phyloP scores from a whole-genome alignment of 2,888 invertebrate species.

The Perdita meconis region DNA sequence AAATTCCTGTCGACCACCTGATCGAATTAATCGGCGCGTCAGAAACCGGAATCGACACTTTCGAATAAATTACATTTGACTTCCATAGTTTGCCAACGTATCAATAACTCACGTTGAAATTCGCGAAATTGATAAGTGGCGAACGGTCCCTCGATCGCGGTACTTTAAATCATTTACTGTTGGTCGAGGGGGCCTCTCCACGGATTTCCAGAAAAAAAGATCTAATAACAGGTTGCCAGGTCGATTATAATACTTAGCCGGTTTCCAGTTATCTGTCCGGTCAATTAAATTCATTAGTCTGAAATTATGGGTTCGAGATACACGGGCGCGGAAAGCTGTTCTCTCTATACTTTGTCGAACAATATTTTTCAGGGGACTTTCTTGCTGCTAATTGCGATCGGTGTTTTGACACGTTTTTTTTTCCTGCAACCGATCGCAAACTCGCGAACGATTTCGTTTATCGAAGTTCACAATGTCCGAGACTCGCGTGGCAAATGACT shows the following conservation, averaged over 20 bases:
- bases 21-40: slow-evolving; percentile 18
- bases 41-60: slow-evolving; percentile 6
- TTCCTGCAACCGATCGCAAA: background rate
- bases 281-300: slow-evolving; percentile 65
- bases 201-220: slow-evolving; percentile 3
- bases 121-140: slow-evolving; percentile 28
- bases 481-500: background rate
- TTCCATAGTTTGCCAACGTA: background rate
- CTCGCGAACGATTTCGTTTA: background rate
- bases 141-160: background rate
- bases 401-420: slow-evolving; percentile 5
- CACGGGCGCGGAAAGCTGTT: slow-evolving; percentile 11
- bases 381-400: slow-evolving; percentile 35
- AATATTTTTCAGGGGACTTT: slow-evolving; percentile 9
- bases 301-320: slow-evolving; percentile 38
- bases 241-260: slow-evolving; percentile 42
- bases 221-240: slow-evolving; percentile 49
- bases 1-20: background rate
- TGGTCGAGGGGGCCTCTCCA: background rate
- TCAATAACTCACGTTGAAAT: slow-evolving; percentile 33
- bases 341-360: slow-evolving; percentile 6
- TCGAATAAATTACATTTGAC: slow-evolving; percentile 18
- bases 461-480: background rate
- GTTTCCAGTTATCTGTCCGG: slow-evolving; percentile 36
- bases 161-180: slow-evolving; percentile 40